These are phyloP conservation scores for Pandemis cinnamomeana DNA, from an alignment of 2,888 invertebrate genomes.

Conservation along the genomic window DNA sequence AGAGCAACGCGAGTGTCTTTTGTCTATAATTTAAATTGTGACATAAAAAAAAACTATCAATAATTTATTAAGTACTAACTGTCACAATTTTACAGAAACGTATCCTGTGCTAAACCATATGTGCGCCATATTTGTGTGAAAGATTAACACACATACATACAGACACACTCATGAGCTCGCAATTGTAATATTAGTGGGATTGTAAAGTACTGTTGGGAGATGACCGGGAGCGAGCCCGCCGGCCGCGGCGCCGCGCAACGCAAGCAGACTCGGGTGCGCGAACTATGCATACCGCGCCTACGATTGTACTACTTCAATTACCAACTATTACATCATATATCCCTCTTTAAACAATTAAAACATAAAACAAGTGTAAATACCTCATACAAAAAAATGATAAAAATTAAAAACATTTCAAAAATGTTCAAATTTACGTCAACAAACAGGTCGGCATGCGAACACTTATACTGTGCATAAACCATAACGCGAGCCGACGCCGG, in stretches of 20 bases:
- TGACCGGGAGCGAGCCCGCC: neutral
- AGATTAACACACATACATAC: too few species aligned
- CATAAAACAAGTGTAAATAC: conserved; percentile 49
- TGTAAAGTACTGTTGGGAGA: too few species aligned
- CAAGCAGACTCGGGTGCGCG: conserved; percentile 50
- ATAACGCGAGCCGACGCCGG: neutral
- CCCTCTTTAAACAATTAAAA: conserved; percentile 47
- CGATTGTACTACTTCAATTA: conserved; percentile 64
- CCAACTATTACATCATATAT: conserved; percentile 56
- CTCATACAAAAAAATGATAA: conserved; percentile 53
- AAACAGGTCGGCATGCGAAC: conserved; percentile 45
- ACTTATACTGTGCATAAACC: conserved; percentile 4
- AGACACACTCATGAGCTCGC: too few species aligned
- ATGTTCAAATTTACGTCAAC: conserved; percentile 46
- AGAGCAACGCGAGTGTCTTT: too few species aligned
- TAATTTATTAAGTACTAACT: too few species aligned
- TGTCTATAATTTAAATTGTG: too few species aligned
- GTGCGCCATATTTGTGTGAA: too few species aligned
- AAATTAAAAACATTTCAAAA: conserved; percentile 56
- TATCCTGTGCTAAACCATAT: too few species aligned
- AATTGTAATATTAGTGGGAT: too few species aligned
- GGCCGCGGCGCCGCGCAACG: conserved; percentile 43
- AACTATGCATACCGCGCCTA: conserved; percentile 44
- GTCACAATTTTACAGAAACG: too few species aligned
- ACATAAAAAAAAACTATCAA: too few species aligned